Evolutionary conservation across 2,113 vertebrate genomes (phyloP).

Genomic region (Cygnus atratus): DNA sequence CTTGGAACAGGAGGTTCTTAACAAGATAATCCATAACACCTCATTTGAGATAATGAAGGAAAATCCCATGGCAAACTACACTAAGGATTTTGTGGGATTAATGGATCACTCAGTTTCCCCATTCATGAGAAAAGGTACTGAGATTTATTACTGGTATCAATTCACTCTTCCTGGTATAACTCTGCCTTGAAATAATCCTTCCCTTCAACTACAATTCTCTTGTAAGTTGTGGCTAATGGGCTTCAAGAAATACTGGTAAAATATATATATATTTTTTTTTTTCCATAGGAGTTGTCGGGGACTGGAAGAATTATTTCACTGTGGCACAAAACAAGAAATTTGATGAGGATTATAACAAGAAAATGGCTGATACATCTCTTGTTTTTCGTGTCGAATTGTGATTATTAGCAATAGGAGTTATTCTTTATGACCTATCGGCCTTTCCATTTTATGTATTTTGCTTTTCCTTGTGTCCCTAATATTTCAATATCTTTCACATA

Average conservation of each 20-base stretch:
- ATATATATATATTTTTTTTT: background rate
- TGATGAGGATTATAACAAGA: constrained; percentile 72
- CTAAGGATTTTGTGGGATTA: constrained; percentile 1
- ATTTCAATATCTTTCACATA: background rate
- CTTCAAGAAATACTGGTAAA: background rate
- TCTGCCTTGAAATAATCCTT: background rate
- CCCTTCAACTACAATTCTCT: background rate
- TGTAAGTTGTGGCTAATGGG: background rate
- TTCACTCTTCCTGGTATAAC: background rate
- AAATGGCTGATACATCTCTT: constrained; percentile 69
- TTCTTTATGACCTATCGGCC: background rate
- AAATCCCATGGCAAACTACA: constrained; percentile 73
- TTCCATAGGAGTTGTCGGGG: constrained; percentile 82
- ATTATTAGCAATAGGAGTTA: background rate
- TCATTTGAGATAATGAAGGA: constrained; percentile 74
- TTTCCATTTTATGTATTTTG: background rate
- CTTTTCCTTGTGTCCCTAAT: background rate
- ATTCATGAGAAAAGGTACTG: constrained; percentile 77
- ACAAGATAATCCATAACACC: constrained; percentile 60
- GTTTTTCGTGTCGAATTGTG: constrained; percentile 65
- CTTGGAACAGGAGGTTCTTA: constrained; percentile 13
- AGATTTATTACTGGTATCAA: background rate
- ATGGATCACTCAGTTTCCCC: constrained; percentile 56
- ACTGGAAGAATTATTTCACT: constrained; percentile 91
- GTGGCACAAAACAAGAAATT: constrained; percentile 83